Evolutionary conservation across 1,140 invertebrate genomes (phyloP).

Genomic region (Drosophila parvula): DNA sequence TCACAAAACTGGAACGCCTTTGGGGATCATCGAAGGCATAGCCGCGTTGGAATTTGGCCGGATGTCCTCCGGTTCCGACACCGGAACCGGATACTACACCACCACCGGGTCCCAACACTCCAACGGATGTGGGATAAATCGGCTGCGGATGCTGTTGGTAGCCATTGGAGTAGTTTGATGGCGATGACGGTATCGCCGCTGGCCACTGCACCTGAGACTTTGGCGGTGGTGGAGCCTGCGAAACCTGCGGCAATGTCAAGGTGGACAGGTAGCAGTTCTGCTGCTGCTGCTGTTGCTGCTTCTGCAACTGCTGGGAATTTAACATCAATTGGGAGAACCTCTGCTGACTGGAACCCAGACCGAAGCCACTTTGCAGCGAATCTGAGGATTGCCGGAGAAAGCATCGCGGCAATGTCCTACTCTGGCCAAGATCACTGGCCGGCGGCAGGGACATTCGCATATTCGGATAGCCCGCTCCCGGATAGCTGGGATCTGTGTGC

Average conservation of each 20-base stretch:
- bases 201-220: constrained; percentile 76
- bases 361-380: constrained; percentile 59
- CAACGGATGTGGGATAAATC: constrained; percentile 22
- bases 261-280: constrained; percentile 63
- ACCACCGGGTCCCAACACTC: neutral
- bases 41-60: constrained; percentile 70
- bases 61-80: constrained; percentile 17
- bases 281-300: constrained; percentile 53
- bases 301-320: constrained; percentile 39
- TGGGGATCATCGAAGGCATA: constrained; percentile 79
- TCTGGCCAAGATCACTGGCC: constrained; percentile 61
- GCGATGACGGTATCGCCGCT: constrained; percentile 77
- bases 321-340: constrained; percentile 56
- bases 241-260: constrained; percentile 51
- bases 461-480: constrained; percentile 15
- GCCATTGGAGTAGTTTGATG: constrained; percentile 63
- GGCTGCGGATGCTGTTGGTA: constrained; percentile 49
- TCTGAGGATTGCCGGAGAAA: constrained; percentile 67
- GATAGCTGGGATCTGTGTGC: constrained; percentile 52
- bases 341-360: constrained; percentile 49
- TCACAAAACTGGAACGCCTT: constrained; percentile 56
- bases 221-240: neutral
- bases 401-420: constrained; percentile 77
- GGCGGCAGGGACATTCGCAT: constrained; percentile 45
- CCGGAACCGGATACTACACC: neutral